phyloP scores from a whole-genome alignment of 37 sponge, comb jelly and placozoan species.

The Oscarella lobularis region DNA sequence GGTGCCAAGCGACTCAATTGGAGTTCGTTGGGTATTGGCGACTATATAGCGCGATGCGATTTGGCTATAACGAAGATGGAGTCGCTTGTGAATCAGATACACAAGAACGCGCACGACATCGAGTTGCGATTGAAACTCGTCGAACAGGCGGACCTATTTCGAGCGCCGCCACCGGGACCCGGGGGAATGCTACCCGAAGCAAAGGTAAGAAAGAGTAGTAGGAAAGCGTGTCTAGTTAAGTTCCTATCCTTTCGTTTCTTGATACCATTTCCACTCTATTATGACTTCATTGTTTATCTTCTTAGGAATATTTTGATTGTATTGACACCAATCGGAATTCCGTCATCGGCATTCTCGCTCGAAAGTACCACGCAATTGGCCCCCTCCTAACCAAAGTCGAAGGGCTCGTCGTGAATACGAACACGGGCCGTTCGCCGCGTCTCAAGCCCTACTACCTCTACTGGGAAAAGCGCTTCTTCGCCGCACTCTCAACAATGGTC shows the following conservation, averaged over 20 bases:
- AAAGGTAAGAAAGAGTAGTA: no score
- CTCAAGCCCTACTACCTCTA: conserved; percentile 65
- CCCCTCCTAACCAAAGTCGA: conserved; percentile 97
- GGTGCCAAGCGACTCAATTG: conserved; percentile 97
- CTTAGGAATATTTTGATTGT: conserved; percentile 81
- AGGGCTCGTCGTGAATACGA: conserved; percentile 83
- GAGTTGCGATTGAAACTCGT: conserved; percentile 75
- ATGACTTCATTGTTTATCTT: no score
- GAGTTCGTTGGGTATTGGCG: conserved; percentile 95
- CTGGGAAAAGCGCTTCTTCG: conserved; percentile 87
- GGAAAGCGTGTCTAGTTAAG: no score
- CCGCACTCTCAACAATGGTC: conserved; percentile 39
- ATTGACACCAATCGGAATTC: conserved; percentile 48
- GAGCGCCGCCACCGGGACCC: neutral
- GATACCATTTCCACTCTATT: neutral
- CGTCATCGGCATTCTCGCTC: conserved; percentile 36
- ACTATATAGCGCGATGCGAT: conserved; percentile 86
- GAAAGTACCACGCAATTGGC: conserved; percentile 92
- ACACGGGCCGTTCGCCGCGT: conserved; percentile 63
- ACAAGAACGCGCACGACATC: conserved; percentile 96
- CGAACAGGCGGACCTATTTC: conserved; percentile 67
- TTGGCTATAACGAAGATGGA: conserved; percentile 90
- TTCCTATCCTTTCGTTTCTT: no score
- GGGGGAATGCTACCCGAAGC: neutral
- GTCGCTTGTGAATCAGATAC: conserved; percentile 88